A percentile compares a stretch with the other conserved stretches of the same genome.
Evolutionary conservation across 1,140 invertebrate genomes (phyloP).

Genomic region (Eupristina koningsbergeri): DNA sequence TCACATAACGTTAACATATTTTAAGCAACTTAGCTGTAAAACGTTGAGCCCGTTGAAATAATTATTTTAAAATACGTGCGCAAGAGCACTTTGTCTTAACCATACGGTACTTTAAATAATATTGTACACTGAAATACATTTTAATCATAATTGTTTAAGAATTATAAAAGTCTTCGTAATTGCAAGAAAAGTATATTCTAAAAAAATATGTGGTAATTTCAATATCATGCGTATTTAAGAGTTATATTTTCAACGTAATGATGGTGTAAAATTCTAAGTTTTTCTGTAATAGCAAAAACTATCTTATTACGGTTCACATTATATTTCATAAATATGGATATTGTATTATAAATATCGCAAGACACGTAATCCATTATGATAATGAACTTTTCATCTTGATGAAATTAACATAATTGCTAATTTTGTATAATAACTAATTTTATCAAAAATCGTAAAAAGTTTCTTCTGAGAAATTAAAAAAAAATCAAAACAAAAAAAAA

Average conservation of each 20-base stretch:
- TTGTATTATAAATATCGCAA: background rate
- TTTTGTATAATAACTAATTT: slow-evolving; percentile 24
- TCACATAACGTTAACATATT: no score
- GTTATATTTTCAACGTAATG: background rate
- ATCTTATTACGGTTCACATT: background rate
- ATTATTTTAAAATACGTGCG: no score
- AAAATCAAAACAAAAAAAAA: no score
- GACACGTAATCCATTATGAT: slow-evolving; percentile 1
- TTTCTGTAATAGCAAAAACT: background rate
- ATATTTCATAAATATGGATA: slow-evolving; percentile 31
- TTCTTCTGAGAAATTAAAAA: background rate
- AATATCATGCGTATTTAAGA: background rate
- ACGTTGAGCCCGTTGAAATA: no score
- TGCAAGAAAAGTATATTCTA: no score
- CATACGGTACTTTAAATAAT: no score
- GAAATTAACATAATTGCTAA: slow-evolving; percentile 24
- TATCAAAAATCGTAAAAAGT: background rate
- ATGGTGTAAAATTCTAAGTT: background rate
- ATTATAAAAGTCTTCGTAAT: no score
- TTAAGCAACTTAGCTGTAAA: no score
- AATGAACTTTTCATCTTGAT: slow-evolving; percentile 15
- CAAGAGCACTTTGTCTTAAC: no score
- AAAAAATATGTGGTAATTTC: background rate
- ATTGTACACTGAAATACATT: no score
- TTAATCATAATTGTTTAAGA: no score